Conservation (phyloP, 2,113 vertebrate genomes). For the Odontesthes bonariensis region DNA sequence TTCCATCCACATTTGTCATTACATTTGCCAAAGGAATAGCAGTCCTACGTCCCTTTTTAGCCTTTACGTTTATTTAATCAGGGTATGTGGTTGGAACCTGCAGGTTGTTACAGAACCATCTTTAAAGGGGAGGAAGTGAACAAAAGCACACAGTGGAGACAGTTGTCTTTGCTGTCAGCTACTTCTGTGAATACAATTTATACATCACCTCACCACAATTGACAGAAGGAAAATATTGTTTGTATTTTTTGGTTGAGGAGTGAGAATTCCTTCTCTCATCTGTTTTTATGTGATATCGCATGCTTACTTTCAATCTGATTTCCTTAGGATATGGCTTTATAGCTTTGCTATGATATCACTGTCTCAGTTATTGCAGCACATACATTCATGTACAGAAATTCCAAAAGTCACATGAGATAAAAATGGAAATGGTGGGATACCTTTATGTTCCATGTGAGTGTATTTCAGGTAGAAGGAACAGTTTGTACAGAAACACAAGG, state of each 20-base stretch:
- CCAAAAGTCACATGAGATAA: slow-evolving; percentile 11
- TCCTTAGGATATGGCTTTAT: slow-evolving; percentile 43
- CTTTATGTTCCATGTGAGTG: slow-evolving; percentile 3
- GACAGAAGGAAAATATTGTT: neutral
- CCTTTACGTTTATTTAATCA: slow-evolving; percentile 63
- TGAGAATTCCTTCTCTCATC: neutral
- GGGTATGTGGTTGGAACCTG: slow-evolving; percentile 48
- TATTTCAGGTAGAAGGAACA: slow-evolving; percentile 38
- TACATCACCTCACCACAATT: neutral
- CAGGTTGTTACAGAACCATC: slow-evolving; percentile 20
- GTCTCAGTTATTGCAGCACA: slow-evolving; percentile 11
- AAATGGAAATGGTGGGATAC: neutral
- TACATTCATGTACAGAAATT: slow-evolving; percentile 6
- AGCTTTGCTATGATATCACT: slow-evolving; percentile 24
- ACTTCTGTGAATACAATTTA: slow-evolving; percentile 8
- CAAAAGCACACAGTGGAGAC: slow-evolving; percentile 23
- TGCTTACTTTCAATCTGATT: slow-evolving; percentile 25
- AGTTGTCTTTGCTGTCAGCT: neutral
- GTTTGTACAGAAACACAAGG: slow-evolving; percentile 39
- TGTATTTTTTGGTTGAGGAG: slow-evolving; percentile 21
- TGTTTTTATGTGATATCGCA: slow-evolving; percentile 9
- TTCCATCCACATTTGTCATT: slow-evolving; percentile 62
- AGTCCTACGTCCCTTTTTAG: slow-evolving; percentile 59
- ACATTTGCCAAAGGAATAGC: slow-evolving; percentile 36
- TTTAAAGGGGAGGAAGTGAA: slow-evolving; percentile 3